phyloP scores from a whole-genome alignment of 2,888 invertebrate species.

The Cryptus armator region DNA sequence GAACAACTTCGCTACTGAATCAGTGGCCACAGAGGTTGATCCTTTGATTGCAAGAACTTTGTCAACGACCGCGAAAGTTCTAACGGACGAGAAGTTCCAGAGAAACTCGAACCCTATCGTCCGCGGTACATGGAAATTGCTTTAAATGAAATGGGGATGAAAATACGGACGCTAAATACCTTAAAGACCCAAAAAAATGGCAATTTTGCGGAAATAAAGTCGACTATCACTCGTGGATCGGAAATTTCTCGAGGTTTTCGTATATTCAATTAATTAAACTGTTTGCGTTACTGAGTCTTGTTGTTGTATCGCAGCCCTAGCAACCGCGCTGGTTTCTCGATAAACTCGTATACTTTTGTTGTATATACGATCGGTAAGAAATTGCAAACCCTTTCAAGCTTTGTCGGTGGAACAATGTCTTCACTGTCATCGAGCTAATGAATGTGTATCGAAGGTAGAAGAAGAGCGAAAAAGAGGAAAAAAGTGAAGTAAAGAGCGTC shows the following conservation, averaged over 20 bases:
- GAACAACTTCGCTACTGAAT: no score
- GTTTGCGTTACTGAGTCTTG: background rate
- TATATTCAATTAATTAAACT: background rate
- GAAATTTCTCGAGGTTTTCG: background rate
- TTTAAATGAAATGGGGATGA: background rate
- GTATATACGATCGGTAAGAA: background rate
- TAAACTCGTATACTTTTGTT: background rate
- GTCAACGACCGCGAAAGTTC: no score
- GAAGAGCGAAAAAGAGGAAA: background rate
- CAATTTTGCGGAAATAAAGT: background rate
- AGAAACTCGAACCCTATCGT: no score
- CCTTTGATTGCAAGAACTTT: no score
- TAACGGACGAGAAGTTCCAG: no score
- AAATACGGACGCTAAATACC: background rate
- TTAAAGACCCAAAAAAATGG: no score
- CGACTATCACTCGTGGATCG: background rate
- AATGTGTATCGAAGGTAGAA: constrained; percentile 36
- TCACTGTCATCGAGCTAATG: constrained; percentile 29
- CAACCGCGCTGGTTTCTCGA: background rate
- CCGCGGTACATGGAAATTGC: no score
- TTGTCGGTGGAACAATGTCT: constrained; percentile 29
- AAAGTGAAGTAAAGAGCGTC: constrained; percentile 11
- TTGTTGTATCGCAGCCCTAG: background rate
- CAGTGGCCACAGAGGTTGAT: no score
- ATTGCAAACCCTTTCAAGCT: constrained; percentile 11